A percentile compares a stretch with the other conserved stretches of the same genome.
phyloP scores from a whole-genome alignment of 2,113 vertebrate species.

The Sphyrna mokarran region DNA sequence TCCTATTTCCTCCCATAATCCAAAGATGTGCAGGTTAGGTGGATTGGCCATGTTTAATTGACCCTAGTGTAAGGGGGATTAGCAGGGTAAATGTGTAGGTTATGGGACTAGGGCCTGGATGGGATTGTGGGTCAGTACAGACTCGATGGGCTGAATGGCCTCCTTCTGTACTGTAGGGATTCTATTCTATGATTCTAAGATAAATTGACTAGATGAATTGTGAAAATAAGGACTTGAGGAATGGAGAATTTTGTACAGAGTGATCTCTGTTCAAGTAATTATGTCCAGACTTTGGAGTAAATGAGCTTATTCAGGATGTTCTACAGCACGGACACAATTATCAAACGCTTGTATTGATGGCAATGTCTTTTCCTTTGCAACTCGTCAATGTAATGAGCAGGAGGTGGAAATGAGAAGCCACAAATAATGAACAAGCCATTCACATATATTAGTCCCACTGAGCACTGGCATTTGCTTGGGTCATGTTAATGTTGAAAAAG shows the following conservation, averaged over 20 bases:
- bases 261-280: neutral
- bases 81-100: no score
- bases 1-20: no score
- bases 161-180: no score
- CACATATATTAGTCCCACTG: neutral
- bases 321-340: slow-evolving; percentile 10
- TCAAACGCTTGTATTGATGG: neutral
- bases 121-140: no score
- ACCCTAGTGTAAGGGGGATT: no score
- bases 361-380: neutral
- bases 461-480: neutral
- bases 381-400: slow-evolving; percentile 6
- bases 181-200: no score
- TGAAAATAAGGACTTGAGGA: neutral
- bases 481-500: neutral
- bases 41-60: no score
- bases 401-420: neutral
- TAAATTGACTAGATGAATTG: neutral
- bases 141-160: no score
- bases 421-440: neutral
- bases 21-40: no score
- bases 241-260: neutral
- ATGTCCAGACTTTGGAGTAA: neutral
- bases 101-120: no score
- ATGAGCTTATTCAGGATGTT: slow-evolving; percentile 21